phyloP scores from a whole-genome alignment of 2,888 invertebrate genomes.

The Ophion slaviceki region DNA sequence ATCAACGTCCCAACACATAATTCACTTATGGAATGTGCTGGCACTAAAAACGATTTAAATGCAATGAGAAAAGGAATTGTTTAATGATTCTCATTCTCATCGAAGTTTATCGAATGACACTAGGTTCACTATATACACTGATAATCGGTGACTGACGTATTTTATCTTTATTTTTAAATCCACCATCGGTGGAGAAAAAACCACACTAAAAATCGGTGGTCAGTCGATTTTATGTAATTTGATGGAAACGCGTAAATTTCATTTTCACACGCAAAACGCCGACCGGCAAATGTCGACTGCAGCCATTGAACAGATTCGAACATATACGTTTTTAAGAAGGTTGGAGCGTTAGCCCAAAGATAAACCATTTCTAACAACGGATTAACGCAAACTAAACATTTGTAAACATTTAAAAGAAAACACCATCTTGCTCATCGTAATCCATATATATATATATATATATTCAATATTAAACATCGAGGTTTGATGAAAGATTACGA shows the following conservation, averaged over 20 bases:
- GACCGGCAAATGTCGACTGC: neutral
- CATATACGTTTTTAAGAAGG: neutral
- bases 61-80: neutral
- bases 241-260: neutral
- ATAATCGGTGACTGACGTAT: neutral
- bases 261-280: neutral
- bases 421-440: no score
- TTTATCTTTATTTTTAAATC: neutral
- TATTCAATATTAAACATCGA: no score
- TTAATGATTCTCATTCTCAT: neutral
- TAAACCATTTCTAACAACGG: no score
- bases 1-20: neutral
- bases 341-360: no score
- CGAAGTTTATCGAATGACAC: neutral
- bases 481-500: no score
- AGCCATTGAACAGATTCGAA: neutral
- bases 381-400: no score
- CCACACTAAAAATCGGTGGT: neutral
- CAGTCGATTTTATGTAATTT: neutral
- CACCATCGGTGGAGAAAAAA: neutral
- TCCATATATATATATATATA: no score
- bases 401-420: no score
- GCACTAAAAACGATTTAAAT: neutral
- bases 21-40: neutral
- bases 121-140: neutral